phyloP scores from a whole-genome alignment of 2,888 invertebrate genomes.

The Mayetiola destructor region DNA sequence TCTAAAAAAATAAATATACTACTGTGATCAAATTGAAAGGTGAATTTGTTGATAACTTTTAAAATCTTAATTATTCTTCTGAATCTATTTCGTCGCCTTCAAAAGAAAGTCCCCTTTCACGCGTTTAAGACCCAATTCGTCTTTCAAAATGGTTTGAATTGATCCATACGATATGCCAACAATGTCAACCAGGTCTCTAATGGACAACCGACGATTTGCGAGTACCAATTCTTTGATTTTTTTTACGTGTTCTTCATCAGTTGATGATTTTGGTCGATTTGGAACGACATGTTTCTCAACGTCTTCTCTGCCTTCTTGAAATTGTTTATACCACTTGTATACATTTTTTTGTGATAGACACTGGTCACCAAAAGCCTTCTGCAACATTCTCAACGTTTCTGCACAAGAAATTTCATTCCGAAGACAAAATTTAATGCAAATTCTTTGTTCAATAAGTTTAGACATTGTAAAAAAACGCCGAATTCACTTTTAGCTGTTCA shows the following conservation, averaged over 20 bases:
- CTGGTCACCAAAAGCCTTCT: background rate
- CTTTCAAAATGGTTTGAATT: slow-evolving; percentile 15
- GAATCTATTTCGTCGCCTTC: too few species aligned
- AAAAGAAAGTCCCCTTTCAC: too few species aligned
- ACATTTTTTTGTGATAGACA: background rate
- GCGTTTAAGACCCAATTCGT: slow-evolving; percentile 10
- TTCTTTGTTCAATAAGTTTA: background rate
- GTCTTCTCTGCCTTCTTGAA: background rate
- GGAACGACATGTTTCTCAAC: slow-evolving; percentile 13
- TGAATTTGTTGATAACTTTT: too few species aligned
- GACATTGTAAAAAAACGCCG: background rate
- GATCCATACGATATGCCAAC: slow-evolving; percentile 16
- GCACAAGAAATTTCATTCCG: background rate
- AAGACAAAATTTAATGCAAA: background rate
- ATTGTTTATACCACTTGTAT: background rate
- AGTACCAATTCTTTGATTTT: slow-evolving; percentile 17
- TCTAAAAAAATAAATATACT: too few species aligned
- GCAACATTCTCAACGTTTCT: background rate
- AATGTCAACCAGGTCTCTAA: slow-evolving; percentile 14
- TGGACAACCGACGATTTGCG: slow-evolving; percentile 15
- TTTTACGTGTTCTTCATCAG: slow-evolving; percentile 17
- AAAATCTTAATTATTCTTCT: too few species aligned
- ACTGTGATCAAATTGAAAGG: too few species aligned
- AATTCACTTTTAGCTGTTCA: background rate
- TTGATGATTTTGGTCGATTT: slow-evolving; percentile 16